Evolutionary conservation across 2,888 invertebrate species (phyloP).

Genomic region (Ectemnius cavifrons): DNA sequence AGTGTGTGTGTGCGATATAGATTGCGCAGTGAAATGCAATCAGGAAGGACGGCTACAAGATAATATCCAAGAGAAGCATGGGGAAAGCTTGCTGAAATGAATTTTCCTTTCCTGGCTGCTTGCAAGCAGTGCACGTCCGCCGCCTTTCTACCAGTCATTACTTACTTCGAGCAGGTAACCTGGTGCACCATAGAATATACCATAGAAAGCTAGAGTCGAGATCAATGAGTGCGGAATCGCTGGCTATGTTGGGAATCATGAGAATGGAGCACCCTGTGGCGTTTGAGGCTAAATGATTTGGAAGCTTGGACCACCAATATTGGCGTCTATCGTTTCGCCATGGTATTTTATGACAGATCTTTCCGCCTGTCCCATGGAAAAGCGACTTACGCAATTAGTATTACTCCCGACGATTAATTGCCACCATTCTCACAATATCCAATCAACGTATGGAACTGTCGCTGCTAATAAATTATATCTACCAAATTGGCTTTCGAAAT

Average conservation of each 20-base stretch:
- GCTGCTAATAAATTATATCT: too few relatives aligned
- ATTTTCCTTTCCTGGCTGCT: constrained; percentile 34
- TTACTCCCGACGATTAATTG: too few relatives aligned
- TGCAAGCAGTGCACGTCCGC: constrained; percentile 46
- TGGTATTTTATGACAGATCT: too few relatives aligned
- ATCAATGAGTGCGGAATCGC: not conserved
- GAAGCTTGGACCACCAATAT: not conserved
- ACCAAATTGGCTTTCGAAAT: too few relatives aligned
- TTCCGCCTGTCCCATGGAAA: too few relatives aligned
- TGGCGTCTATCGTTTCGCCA: not conserved
- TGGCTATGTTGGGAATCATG: not conserved
- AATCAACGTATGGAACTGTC: too few relatives aligned
- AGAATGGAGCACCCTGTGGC: not conserved
- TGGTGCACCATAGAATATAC: not conserved
- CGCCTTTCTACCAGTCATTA: constrained; percentile 47
- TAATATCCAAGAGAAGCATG: constrained; percentile 34
- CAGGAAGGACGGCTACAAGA: constrained; percentile 36
- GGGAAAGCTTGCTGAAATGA: constrained; percentile 38
- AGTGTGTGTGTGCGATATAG: not conserved
- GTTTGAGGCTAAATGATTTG: constrained; percentile 14
- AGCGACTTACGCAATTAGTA: too few relatives aligned
- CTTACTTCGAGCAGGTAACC: not conserved
- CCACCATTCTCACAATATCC: too few relatives aligned
- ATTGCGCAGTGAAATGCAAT: constrained; percentile 18
- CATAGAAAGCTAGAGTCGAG: not conserved